Conservation (phyloP, 2,113 vertebrate genomes). For the Gallinago jamesoni region DNA sequence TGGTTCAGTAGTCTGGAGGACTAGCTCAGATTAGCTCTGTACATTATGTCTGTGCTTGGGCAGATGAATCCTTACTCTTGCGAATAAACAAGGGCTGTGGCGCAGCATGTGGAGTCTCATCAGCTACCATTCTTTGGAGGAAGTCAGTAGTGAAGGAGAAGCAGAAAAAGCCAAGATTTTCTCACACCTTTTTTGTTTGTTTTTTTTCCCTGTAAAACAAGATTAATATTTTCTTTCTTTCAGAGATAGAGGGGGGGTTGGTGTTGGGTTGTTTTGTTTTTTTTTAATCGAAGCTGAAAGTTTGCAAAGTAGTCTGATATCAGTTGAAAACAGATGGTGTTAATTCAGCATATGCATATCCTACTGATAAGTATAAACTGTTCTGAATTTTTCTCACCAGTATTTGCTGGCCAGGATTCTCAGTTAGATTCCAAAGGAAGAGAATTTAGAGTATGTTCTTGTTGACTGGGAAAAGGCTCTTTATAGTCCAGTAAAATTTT, state of each 20-base stretch:
- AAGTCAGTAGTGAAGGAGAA: background rate
- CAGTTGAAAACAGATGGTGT: constrained; percentile 36
- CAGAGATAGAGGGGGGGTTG: background rate
- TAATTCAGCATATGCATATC: constrained; percentile 52
- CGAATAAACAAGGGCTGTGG: constrained; percentile 12
- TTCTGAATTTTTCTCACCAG: constrained; percentile 28
- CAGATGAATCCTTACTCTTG: constrained; percentile 34
- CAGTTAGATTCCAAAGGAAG: background rate
- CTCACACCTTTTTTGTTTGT: background rate
- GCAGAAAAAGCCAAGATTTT: constrained; percentile 22
- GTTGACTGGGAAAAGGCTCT: background rate
- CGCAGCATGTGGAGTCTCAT: background rate
- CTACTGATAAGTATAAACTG: constrained; percentile 52
- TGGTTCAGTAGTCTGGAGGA: background rate
- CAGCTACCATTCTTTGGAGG: background rate
- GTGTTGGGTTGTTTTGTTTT: background rate
- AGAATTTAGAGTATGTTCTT: background rate
- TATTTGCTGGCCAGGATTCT: background rate
- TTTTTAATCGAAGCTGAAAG: background rate
- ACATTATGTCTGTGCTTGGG: background rate
- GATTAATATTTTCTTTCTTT: background rate
- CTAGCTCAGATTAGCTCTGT: background rate
- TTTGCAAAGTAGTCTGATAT: background rate
- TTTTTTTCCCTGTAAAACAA: background rate
- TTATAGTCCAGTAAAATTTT: background rate